Evolutionary conservation across 1,140 invertebrate genomes (phyloP), one percentile per base, ranked within the genome.

Genomic region (Eupeodes corollae): DNA sequence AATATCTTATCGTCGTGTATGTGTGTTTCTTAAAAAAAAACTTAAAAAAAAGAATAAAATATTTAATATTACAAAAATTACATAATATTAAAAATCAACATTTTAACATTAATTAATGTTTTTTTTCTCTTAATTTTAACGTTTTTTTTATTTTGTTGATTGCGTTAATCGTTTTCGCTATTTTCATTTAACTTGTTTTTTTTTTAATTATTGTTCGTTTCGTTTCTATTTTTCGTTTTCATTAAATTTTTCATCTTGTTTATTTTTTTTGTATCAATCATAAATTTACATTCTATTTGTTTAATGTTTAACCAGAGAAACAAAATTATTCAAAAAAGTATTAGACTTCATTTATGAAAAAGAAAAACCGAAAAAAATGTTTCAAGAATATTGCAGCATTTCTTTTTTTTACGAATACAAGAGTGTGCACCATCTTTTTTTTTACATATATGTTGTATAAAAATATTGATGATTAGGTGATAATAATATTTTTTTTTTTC

Each of bases 1-100:
- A 47, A 51, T 47, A 34, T 47, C 42, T 42, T 46, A 31, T 49
- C 51, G 51, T 49, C 51, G 43, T 52, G 47, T 52, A 46, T 52
- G 47, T 52, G 51, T 52, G 51, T 52, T 50, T 44, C 31, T n/a
- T 44, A 18, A 2, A 31, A 13, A 44, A 16, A n/a, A n/a, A n/a
- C n/a, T n/a, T n/a, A n/a, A n/a, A 44, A 44, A 44, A 33, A 26
- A 26, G 26, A 30, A 33, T 9, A 31, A 18, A 32, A 33, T 44
- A 16, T n/a, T 44, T 32, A n/a, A 18, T 32, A 49, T 50, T 48
- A 18, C 26, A 43, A 13, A 21, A 35, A 35, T 35, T 35, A 35
- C 12, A 30, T 30, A 32, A 40, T 15, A 48, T 35, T 34, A 48
- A 42, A 14, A 37, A 19, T 13, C 37, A 35, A 21, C 44, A 37